Evolutionary conservation across 2,113 vertebrate species (phyloP).

Genomic region (Protobothrops mucrosquamatus): DNA sequence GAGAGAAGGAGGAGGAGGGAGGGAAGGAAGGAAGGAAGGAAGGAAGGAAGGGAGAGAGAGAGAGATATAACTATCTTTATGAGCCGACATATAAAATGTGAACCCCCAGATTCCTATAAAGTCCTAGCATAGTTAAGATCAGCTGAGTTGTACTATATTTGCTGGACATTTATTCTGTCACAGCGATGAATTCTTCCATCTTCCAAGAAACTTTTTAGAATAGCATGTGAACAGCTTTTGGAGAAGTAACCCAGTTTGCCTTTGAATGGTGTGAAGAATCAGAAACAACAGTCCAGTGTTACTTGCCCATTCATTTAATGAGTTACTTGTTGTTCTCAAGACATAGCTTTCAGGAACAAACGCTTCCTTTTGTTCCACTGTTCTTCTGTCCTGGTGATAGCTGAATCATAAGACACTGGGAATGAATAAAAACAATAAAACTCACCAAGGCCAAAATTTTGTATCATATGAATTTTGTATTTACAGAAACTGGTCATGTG

Average conservation of each 20-base stretch:
- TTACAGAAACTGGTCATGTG: constrained; percentile 36
- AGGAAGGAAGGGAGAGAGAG: not conserved
- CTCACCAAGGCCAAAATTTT: constrained; percentile 29
- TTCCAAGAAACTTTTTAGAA: constrained; percentile 39
- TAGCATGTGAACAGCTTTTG: constrained; percentile 60
- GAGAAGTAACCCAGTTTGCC: constrained; percentile 51
- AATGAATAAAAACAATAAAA: constrained; percentile 53
- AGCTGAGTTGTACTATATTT: constrained; percentile 48
- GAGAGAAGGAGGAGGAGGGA: too few species aligned
- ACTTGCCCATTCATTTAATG: constrained; percentile 27
- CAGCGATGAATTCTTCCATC: constrained; percentile 55
- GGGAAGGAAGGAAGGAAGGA: not conserved
- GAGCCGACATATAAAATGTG: constrained; percentile 22
- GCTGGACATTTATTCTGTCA: constrained; percentile 45
- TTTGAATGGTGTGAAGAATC: constrained; percentile 60
- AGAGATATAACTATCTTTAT: not conserved
- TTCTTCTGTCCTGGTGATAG: constrained; percentile 42
- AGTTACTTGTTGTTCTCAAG: constrained; percentile 41
- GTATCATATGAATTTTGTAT: constrained; percentile 49
- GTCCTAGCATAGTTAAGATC: constrained; percentile 38
- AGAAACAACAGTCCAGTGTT: constrained; percentile 61
- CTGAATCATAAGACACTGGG: constrained; percentile 50
- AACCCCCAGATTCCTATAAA: constrained; percentile 32
- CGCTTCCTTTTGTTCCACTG: constrained; percentile 56
- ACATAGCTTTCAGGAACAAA: constrained; percentile 45